phyloP scores from a whole-genome alignment of 2,888 invertebrate species.

The Timandra comae region DNA sequence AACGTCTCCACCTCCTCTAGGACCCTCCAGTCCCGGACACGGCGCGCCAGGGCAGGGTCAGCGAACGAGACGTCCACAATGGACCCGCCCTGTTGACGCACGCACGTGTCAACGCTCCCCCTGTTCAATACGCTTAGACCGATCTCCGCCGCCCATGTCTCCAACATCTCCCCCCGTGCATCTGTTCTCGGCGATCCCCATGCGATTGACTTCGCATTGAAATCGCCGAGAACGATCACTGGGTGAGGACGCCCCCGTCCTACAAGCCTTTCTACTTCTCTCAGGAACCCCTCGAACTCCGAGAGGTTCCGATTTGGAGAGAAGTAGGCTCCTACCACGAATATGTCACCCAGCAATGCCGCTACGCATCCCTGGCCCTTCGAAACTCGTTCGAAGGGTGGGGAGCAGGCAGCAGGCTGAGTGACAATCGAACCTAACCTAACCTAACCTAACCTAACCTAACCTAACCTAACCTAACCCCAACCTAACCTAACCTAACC shows the following conservation, averaged over 20 bases:
- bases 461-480: constrained; percentile 8
- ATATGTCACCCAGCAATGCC: constrained; percentile 1
- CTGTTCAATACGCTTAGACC: neutral
- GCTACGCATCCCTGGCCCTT: constrained; percentile 13
- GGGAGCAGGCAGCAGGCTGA: constrained; percentile 2
- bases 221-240: constrained; percentile 2
- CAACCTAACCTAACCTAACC: constrained; percentile 9
- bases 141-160: neutral
- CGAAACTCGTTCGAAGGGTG: neutral
- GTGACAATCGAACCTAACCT: constrained; percentile 5
- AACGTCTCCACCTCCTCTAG: constrained; percentile 1
- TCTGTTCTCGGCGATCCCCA: constrained; percentile 12
- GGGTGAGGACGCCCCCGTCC: constrained; percentile 2
- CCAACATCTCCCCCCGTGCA: neutral
- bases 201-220: constrained; percentile 16
- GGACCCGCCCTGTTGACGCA: constrained; percentile 3
- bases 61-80: constrained; percentile 6
- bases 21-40: constrained; percentile 2
- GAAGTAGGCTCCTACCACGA: too few species aligned
- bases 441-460: constrained; percentile 8
- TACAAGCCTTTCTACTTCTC: neutral
- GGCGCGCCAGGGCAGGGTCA: neutral
- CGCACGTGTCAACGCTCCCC: neutral
- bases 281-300: neutral
- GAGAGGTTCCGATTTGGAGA: neutral